Base-by-base conservation (phyloP, 2,888 invertebrate genomes). In the Euplagia quadripunctaria region DNA sequence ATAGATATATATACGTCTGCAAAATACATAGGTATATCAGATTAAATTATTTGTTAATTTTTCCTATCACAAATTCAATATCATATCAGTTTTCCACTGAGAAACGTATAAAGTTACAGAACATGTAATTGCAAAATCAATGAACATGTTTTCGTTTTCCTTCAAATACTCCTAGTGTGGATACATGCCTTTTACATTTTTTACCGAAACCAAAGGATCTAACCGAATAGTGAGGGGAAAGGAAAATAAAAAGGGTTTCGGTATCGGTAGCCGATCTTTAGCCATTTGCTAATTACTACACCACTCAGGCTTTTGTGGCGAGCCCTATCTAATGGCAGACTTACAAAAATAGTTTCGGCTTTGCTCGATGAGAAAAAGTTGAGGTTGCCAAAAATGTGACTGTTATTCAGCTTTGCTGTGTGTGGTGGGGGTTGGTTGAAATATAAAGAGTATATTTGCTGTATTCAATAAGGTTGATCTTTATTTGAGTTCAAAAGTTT, bases 211-310 rank as follows among this genome's bases (percentile, higher is more conserved):
- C 81, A 84, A 86, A 87, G 82, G 83, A 84, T 81, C 82, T 82
- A 81, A 79, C 80, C 80, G 76, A 83, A 88, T 85, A 86, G 85
- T 85, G 75, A 78, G 75, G 79, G 75, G 79, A 80, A 83, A 83
- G 72, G 72, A 75, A 84, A 85, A 81, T 73, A 75, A 76, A 75
- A 78, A 71, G n/a, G 51, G 73, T 85, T 76, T 80, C 82, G 83
- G 83, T 88, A 89, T 85, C 86, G 82, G 80, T 68, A 68, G n/a
- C 79, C 85, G 82, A 89, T 92, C 92, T 92, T 92, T 82, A 82
- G 88, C 94, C 92, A 94, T 94, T 95, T 94, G 92, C 93, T 94
- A 94, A 95, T 95, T 93, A 94, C 93, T 85, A 88, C 78, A 85
- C 89, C 88, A 70, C 84, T 77, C 76, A 79, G 75, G 82, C 83